These are phyloP conservation scores for Chesias legatella DNA, from an alignment of 2,888 invertebrate species.

Conservation along the genomic window DNA sequence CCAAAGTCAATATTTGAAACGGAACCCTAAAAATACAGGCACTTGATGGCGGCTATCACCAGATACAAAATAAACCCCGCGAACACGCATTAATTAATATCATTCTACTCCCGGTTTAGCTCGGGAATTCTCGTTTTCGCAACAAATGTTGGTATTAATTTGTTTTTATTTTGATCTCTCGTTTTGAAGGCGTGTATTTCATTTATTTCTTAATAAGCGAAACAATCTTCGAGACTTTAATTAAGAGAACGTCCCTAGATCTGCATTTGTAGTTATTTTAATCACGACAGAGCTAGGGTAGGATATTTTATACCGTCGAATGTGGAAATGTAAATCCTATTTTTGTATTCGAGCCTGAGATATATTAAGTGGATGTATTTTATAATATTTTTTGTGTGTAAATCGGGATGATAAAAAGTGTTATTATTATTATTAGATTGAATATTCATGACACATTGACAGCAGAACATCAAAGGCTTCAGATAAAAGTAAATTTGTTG, in stretches of 20 bases:
- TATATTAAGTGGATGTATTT: too few species aligned
- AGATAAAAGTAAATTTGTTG: too few species aligned
- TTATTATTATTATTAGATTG: too few species aligned
- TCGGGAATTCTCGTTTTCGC: constrained; percentile 40
- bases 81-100: constrained; percentile 29
- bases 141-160: constrained; percentile 44
- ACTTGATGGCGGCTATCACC: constrained; percentile 39
- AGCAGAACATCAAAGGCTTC: too few species aligned
- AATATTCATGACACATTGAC: too few species aligned
- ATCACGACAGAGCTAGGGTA: too few species aligned
- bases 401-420: too few species aligned
- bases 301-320: too few species aligned
- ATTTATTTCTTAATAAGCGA: constrained; percentile 70
- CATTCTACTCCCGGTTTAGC: constrained; percentile 39
- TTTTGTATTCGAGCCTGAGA: too few species aligned
- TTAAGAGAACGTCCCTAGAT: constrained; percentile 46
- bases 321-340: too few species aligned
- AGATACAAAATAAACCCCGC: constrained; percentile 36
- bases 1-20: not conserved
- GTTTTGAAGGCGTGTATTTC: constrained; percentile 53
- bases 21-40: constrained; percentile 49
- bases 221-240: constrained; percentile 55
- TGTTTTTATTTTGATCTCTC: constrained; percentile 38
- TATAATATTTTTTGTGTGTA: too few species aligned
- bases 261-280: constrained; percentile 31